Evolutionary conservation across 92 coral and sea anemone genomes (phyloP).

Genomic region (Blastomussa wellsi): DNA sequence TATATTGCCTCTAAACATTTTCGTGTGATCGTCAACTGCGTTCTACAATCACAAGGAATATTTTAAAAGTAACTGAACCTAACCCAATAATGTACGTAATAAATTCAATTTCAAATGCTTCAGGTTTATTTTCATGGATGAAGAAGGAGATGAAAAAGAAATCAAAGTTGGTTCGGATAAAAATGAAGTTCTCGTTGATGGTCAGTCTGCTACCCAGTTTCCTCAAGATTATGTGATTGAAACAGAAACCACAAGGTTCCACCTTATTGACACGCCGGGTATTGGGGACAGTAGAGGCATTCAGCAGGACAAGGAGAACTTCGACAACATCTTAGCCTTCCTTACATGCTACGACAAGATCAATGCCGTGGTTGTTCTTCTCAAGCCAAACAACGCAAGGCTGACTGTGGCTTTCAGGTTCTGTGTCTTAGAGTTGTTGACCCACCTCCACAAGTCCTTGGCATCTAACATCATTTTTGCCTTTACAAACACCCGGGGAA

Average conservation of each 20-base stretch:
- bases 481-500: constrained; percentile 33
- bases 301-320: constrained; percentile 20
- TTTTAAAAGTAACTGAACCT: no score
- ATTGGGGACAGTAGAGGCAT: constrained; percentile 35
- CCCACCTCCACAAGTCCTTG: constrained; percentile 41
- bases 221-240: constrained; percentile 28
- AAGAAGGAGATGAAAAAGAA: constrained; percentile 20
- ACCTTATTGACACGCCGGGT: constrained; percentile 40
- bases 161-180: constrained; percentile 8
- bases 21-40: no score
- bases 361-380: constrained; percentile 29
- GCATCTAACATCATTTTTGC: constrained; percentile 30
- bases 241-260: constrained; percentile 27
- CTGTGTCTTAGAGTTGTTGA: constrained; percentile 37
- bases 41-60: no score
- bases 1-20: no score
- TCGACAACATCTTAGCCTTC: constrained; percentile 33
- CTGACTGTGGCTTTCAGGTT: constrained; percentile 40
- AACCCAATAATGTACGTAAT: constrained; percentile 1
- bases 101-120: background rate
- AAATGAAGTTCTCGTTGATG: constrained; percentile 11
- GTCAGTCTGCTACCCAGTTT: constrained; percentile 32
- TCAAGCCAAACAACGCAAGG: constrained; percentile 35
- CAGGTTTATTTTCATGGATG: constrained; percentile 13
- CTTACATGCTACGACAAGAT: constrained; percentile 20